Evolutionary conservation across 92 coral and sea anemone genomes (phyloP).

Genomic region (Blastomussa wellsi): DNA sequence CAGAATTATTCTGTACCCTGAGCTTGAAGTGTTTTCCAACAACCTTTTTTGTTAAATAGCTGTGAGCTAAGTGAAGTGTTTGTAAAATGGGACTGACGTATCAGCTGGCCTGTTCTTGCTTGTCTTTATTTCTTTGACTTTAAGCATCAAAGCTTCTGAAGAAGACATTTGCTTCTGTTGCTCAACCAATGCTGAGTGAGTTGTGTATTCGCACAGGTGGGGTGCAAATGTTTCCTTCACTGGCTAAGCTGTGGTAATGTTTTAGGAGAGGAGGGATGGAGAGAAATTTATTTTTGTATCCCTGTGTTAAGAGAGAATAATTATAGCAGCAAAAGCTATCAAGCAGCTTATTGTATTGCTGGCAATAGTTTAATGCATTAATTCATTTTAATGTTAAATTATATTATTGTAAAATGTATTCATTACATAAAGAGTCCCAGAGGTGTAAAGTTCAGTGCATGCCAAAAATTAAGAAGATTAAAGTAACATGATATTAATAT

Average conservation of each 20-base stretch:
- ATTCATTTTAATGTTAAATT: constrained; percentile 38
- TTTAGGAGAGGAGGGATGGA: constrained; percentile 14
- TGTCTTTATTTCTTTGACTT: constrained; percentile 8
- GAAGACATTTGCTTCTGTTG: not conserved
- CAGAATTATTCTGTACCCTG: not conserved
- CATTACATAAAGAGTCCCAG: constrained; percentile 33
- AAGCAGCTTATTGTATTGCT: constrained; percentile 35
- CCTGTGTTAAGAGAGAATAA: constrained; percentile 25
- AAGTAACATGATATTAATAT: constrained; percentile 64
- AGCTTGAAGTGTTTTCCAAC: not conserved
- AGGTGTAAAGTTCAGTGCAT: constrained; percentile 46
- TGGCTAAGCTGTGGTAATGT: constrained; percentile 20
- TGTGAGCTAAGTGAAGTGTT: constrained; percentile 9
- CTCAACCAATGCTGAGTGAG: not conserved
- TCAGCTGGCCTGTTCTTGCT: constrained; percentile 45
- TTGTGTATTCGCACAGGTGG: not conserved
- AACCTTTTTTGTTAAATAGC: constrained; percentile 11
- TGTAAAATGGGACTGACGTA: constrained; percentile 31
- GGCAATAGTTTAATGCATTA: constrained; percentile 44
- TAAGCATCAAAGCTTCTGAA: constrained; percentile 8
- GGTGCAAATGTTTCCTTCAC: constrained; percentile 9
- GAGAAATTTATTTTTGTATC: constrained; percentile 48
- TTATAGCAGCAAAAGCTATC: constrained; percentile 18
- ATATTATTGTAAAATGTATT: constrained; percentile 36
- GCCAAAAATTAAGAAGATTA: constrained; percentile 52